A percentile compares a stretch with the other conserved stretches of the same genome.
phyloP scores from a whole-genome alignment of 2,797 vertebrate genomes.

The Heliangelus exortis region DNA sequence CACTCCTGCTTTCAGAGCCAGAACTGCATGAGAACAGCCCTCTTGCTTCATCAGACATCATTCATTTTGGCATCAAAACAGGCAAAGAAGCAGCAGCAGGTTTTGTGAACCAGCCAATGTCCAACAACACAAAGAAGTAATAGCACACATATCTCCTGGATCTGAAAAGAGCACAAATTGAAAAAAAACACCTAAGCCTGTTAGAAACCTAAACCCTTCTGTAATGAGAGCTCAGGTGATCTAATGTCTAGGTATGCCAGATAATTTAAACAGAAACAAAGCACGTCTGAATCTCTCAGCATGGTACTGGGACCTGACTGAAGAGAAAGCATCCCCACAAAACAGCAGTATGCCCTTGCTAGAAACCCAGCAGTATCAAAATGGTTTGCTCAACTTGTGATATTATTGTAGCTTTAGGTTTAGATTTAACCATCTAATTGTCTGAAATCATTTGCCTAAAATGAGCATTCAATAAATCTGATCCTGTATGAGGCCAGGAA shows the following conservation, averaged over 20 bases:
- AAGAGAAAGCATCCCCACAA: not conserved
- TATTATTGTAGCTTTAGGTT: not conserved
- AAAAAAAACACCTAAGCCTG: not conserved
- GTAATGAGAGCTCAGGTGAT: not conserved
- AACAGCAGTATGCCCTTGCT: not conserved
- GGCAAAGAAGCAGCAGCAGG: not conserved
- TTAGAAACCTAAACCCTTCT: not conserved
- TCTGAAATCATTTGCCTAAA: not conserved
- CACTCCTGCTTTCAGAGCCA: not conserved
- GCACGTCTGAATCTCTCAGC: not conserved
- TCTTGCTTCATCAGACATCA: not conserved
- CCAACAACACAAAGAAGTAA: not conserved
- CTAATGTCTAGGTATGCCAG: not conserved
- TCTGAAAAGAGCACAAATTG: not conserved
- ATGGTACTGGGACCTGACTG: not conserved
- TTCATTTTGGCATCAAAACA: not conserved
- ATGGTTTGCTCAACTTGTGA: not conserved
- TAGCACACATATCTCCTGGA: not conserved
- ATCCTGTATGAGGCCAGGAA: not conserved
- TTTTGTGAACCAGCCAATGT: not conserved
- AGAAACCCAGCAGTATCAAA: not conserved
- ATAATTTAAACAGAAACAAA: not conserved
- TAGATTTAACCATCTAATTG: not conserved
- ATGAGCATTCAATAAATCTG: not conserved
- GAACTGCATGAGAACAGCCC: not conserved